Evolutionary conservation across 2,797 vertebrate species (phyloP).

Genomic region (Salmo trutta): DNA sequence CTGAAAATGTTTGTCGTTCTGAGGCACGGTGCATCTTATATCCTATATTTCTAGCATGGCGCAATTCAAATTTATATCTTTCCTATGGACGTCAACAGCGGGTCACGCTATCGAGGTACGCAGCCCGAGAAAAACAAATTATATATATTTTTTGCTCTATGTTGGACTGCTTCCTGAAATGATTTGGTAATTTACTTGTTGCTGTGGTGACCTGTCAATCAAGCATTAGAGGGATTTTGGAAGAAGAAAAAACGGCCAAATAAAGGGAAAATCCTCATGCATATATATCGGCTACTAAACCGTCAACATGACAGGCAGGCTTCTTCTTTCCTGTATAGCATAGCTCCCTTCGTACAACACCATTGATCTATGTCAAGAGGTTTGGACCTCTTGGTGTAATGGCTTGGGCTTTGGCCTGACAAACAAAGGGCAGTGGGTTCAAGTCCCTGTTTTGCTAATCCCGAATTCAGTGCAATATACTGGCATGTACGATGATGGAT

Average conservation of each 20-base stretch:
- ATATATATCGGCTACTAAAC: slow-evolving; percentile 72
- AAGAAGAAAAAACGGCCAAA: not conserved
- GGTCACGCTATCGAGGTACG: slow-evolving; percentile 55
- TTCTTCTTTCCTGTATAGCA: slow-evolving; percentile 1
- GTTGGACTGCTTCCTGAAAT: slow-evolving; percentile 60
- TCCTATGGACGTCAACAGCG: slow-evolving; percentile 52
- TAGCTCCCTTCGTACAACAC: not conserved
- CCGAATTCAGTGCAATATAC: too few relatives aligned
- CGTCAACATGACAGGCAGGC: not conserved
- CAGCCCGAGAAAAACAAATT: slow-evolving; percentile 70
- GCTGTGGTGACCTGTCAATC: slow-evolving; percentile 72
- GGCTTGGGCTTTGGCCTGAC: not conserved
- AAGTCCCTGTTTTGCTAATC: not conserved
- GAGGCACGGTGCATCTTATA: slow-evolving; percentile 23
- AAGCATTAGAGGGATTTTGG: slow-evolving; percentile 59
- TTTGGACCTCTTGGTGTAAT: not conserved
- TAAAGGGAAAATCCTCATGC: slow-evolving; percentile 61
- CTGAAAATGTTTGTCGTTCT: slow-evolving; percentile 52
- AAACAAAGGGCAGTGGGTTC: not conserved
- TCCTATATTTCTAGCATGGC: slow-evolving; percentile 46
- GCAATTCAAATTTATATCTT: slow-evolving; percentile 68
- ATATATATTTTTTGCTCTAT: slow-evolving; percentile 48
- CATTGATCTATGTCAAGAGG: not conserved
- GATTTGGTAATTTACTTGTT: slow-evolving; percentile 68
- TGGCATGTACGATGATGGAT: not conserved